Percentiles rank a stretch among this genome's conserved stretches.
Evolutionary conservation across 2,113 vertebrate species (phyloP).

Genomic region (Actenoides hombroni): DNA sequence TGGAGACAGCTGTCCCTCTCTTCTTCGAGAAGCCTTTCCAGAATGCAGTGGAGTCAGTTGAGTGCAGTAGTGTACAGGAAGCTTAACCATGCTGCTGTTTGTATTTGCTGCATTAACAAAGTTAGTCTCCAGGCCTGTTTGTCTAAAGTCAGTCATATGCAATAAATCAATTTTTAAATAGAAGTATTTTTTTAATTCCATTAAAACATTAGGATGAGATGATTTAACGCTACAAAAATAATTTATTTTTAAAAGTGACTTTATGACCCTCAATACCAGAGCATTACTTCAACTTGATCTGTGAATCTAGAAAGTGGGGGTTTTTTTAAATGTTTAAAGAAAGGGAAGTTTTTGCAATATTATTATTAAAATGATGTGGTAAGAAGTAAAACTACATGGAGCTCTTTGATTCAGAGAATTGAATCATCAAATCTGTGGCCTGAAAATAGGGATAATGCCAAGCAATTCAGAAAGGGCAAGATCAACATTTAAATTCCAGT

Average conservation of each 20-base stretch:
- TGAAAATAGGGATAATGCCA: neutral
- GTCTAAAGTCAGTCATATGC: neutral
- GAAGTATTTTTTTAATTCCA: neutral
- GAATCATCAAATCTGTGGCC: neutral
- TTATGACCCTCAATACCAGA: neutral
- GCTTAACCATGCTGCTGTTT: neutral
- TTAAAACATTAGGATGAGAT: neutral
- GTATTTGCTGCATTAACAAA: neutral
- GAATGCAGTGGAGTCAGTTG: neutral
- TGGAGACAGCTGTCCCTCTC: neutral
- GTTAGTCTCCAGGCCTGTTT: neutral
- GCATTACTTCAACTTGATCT: conserved; percentile 19
- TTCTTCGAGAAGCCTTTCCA: neutral
- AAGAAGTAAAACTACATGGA: neutral
- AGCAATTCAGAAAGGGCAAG: neutral
- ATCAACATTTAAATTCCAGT: neutral
- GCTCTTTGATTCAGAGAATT: neutral
- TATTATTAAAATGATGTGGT: neutral
- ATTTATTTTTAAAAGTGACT: conserved; percentile 4
- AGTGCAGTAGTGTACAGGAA: neutral
- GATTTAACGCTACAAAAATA: neutral
- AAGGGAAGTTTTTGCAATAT: neutral
- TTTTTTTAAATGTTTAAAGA: neutral
- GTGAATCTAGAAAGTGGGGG: neutral
- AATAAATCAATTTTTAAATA: neutral